Percentiles rank a stretch among this genome's conserved stretches.
Conservation (phyloP, 1,140 invertebrate species). For the Anadara kagoshimensis region DNA sequence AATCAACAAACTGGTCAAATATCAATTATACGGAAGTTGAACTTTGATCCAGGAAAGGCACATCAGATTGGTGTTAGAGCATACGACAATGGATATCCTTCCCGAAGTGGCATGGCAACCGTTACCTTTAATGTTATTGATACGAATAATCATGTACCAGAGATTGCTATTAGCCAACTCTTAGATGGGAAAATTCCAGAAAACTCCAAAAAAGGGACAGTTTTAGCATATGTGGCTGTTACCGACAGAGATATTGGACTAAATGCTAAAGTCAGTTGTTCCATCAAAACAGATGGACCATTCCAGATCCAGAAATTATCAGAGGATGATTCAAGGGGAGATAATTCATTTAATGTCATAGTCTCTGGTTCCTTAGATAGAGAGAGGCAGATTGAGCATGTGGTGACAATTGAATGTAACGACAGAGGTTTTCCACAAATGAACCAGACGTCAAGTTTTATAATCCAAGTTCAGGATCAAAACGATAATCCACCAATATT, state of each 20-base stretch:
- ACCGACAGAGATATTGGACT: conserved; percentile 62
- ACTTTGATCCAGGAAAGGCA: conserved; percentile 81
- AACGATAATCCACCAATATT: conserved; percentile 66
- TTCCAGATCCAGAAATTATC: conserved; percentile 24
- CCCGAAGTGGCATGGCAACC: conserved; percentile 35
- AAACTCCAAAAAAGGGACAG: conserved; percentile 47
- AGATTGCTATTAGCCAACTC: conserved; percentile 59
- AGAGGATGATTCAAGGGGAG: neutral
- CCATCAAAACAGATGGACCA: conserved; percentile 15
- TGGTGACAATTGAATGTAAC: conserved; percentile 31
- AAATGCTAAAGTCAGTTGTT: conserved; percentile 62
- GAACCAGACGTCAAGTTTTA: conserved; percentile 55
- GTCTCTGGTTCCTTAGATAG: conserved; percentile 43
- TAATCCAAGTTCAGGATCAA: conserved; percentile 59
- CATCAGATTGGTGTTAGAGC: conserved; percentile 59
- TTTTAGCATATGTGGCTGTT: conserved; percentile 65
- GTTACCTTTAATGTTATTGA: conserved; percentile 61
- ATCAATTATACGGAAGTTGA: conserved; percentile 77
- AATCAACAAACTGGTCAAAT: conserved; percentile 54
- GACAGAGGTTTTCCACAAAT: conserved; percentile 58
- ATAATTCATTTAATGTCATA: conserved; percentile 48
- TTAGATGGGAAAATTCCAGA: conserved; percentile 48
- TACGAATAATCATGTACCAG: conserved; percentile 62
- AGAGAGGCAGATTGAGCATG: conserved; percentile 34
- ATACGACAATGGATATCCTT: conserved; percentile 51